phyloP scores from a whole-genome alignment of 2,113 vertebrate genomes.

The Trachemys scripta region DNA sequence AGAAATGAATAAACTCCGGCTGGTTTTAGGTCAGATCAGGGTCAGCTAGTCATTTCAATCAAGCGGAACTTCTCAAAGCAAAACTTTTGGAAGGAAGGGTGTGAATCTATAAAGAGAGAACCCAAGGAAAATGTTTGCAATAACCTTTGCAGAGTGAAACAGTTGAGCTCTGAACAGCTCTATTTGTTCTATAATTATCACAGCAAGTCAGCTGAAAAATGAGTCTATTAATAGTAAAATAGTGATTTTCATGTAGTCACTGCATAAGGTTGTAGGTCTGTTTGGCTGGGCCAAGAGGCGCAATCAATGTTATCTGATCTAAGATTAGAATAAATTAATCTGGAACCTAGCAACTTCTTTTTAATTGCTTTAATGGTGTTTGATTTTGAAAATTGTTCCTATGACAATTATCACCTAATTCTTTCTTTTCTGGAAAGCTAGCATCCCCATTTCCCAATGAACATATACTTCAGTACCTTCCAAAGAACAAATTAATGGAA shows the following conservation, averaged over 20 bases:
- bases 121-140: constrained; percentile 71
- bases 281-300: not conserved
- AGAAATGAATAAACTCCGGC: constrained; percentile 16
- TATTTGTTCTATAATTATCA: constrained; percentile 5
- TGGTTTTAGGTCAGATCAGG: constrained; percentile 44
- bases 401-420: not conserved
- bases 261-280: not conserved
- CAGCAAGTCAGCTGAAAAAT: constrained; percentile 47
- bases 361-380: not conserved
- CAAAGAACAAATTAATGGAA: constrained; percentile 6
- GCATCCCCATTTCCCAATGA: not conserved
- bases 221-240: not conserved
- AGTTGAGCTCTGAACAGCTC: not conserved
- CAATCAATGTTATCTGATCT: not conserved
- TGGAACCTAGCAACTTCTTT: not conserved
- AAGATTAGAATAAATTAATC: not conserved
- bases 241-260: not conserved
- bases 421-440: not conserved
- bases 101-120: constrained; percentile 64
- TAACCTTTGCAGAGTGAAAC: constrained; percentile 52
- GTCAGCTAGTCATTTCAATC: constrained; percentile 51
- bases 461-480: not conserved
- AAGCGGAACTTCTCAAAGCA: constrained; percentile 17
- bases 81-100: constrained; percentile 39
- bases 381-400: not conserved